Conservation (phyloP, 2,888 invertebrate species). For the Meiosimyza decipiens region DNA sequence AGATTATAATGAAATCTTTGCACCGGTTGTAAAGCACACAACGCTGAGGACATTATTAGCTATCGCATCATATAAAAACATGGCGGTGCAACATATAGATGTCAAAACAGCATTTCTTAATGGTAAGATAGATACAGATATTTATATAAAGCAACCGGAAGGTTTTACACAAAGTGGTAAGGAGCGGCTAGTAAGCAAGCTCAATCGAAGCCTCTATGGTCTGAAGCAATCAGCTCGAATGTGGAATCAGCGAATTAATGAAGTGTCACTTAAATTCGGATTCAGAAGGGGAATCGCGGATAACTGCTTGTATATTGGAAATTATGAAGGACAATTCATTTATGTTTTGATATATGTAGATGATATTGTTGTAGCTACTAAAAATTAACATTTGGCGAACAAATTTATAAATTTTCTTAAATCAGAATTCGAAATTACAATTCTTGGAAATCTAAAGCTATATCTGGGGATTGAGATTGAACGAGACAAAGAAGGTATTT, state of each 20-base stretch:
- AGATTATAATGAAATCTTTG: conserved; percentile 35
- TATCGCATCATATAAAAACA: conserved; percentile 26
- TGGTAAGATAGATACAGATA: conserved; percentile 26
- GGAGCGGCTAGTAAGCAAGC: conserved; percentile 7
- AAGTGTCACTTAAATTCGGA: conserved; percentile 29
- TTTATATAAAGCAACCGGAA: conserved; percentile 30
- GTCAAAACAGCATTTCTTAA: conserved; percentile 34
- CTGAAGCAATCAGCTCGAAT: conserved; percentile 31
- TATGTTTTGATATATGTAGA: conserved; percentile 35
- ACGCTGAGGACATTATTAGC: conserved; percentile 29
- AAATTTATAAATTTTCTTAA: conserved; percentile 14
- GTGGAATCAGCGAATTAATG: conserved; percentile 35
- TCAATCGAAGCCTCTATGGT: not conserved
- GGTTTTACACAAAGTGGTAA: conserved; percentile 22
- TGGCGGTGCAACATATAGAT: conserved; percentile 28
- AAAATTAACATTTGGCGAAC: not conserved
- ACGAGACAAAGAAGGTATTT: conserved; percentile 10
- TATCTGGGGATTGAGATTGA: conserved; percentile 33
- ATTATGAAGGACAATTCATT: not conserved
- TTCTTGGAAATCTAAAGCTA: conserved; percentile 27
- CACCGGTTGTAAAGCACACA: conserved; percentile 24
- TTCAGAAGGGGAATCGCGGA: conserved; percentile 35
- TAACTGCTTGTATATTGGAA: not conserved
- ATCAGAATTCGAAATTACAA: conserved; percentile 23
- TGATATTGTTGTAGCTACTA: conserved; percentile 25